Conservation (phyloP, 2,113 vertebrate species). For the Ceyx margarethae region DNA sequence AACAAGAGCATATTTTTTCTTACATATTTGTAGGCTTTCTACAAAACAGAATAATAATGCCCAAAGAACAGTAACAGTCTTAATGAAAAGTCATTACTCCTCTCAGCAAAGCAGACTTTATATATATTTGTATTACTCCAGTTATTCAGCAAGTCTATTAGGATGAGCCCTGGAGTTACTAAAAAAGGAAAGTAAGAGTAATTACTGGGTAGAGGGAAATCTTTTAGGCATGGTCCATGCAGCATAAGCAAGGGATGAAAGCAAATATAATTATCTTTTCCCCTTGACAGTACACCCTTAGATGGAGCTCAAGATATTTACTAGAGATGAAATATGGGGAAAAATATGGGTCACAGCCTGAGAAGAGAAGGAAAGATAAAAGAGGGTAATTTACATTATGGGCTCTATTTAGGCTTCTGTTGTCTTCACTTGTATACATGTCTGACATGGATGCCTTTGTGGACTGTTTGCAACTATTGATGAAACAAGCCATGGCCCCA, state of each 20-base stretch:
- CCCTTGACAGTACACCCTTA: slow-evolving; percentile 10
- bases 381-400: not conserved
- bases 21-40: not conserved
- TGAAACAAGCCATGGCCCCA: accelerated
- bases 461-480: not conserved
- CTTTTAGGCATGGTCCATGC: not conserved
- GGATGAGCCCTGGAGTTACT: not conserved
- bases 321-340: not conserved
- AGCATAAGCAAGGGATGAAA: slow-evolving; percentile 17
- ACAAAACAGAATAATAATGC: not conserved
- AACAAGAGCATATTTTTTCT: not conserved
- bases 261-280: slow-evolving; percentile 36
- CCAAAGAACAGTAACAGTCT: not conserved
- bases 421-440: not conserved
- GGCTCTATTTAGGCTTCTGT: not conserved
- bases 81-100: not conserved
- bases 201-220: not conserved
- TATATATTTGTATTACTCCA: not conserved
- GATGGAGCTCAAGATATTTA: slow-evolving; percentile 11
- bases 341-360: not conserved
- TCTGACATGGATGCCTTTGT: not conserved
- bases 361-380: not conserved
- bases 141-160: not conserved
- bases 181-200: not conserved
- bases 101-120: not conserved